Percentiles rank a stretch among this genome's conserved stretches.
phyloP scores from a whole-genome alignment of 2,797 vertebrate genomes.

The Oophaga sylvatica region DNA sequence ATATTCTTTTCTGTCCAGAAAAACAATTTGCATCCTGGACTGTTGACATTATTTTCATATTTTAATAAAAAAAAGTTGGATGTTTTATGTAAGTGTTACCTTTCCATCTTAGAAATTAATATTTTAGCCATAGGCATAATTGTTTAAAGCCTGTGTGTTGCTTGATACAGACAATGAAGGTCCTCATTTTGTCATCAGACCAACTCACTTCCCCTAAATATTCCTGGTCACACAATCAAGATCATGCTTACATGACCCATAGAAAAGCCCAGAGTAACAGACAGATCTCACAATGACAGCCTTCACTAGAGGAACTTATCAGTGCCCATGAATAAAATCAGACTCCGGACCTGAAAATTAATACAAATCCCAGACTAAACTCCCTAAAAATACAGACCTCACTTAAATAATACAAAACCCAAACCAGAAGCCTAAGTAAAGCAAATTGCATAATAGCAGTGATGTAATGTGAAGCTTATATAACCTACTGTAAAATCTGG shows the following conservation, averaged over 20 bases:
- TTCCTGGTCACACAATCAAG: neutral
- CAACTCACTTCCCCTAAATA: neutral
- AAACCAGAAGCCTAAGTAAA: no score
- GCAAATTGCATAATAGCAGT: no score
- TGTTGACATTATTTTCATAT: neutral
- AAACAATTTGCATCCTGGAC: neutral
- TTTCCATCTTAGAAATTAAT: neutral
- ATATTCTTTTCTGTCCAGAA: neutral
- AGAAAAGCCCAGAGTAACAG: neutral
- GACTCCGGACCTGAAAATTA: no score
- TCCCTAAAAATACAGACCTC: no score
- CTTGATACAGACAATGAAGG: neutral
- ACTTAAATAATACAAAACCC: no score
- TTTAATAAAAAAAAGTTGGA: neutral
- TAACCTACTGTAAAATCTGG: no score
- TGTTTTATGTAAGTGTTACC: neutral
- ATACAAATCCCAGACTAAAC: no score
- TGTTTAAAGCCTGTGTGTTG: neutral
- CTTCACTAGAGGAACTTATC: no score
- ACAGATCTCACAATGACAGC: no score
- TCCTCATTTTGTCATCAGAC: neutral
- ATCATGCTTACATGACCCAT: neutral
- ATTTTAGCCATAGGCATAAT: neutral
- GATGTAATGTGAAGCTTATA: no score
- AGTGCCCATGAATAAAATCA: no score